phyloP scores from a whole-genome alignment of 2,888 invertebrate species.

The Cecidostiba fungosa region DNA sequence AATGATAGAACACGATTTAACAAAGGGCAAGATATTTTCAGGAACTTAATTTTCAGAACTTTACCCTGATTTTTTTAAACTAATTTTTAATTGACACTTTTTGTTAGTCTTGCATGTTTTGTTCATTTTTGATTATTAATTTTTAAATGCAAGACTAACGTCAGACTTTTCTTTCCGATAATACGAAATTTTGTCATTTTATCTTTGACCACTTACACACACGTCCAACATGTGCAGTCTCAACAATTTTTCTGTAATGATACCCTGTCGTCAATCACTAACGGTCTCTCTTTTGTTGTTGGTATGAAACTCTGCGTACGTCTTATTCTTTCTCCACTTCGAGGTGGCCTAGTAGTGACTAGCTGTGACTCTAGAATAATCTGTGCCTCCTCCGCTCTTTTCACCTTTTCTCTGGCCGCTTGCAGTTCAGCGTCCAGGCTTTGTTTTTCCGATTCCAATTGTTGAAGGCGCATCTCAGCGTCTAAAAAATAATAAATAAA shows the following conservation, averaged over 20 bases:
- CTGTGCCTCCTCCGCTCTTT: slow-evolving; percentile 85
- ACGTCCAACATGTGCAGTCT: slow-evolving; percentile 38
- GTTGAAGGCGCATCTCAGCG: slow-evolving; percentile 86
- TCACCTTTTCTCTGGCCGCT: slow-evolving; percentile 86
- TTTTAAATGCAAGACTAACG: slow-evolving; percentile 51
- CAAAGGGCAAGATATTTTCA: slow-evolving; percentile 64
- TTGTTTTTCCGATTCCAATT: slow-evolving; percentile 87
- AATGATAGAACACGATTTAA: slow-evolving; percentile 34
- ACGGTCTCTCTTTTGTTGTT: slow-evolving; percentile 82
- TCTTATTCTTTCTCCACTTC: slow-evolving; percentile 84
- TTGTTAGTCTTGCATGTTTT: slow-evolving; percentile 35
- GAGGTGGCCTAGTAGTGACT: slow-evolving; percentile 81
- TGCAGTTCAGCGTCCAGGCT: slow-evolving; percentile 87
- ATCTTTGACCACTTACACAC: slow-evolving; percentile 23
- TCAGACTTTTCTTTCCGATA: slow-evolving; percentile 60
- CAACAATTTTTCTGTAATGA: slow-evolving; percentile 69
- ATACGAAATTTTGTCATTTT: slow-evolving; percentile 45
- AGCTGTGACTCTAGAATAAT: slow-evolving; percentile 83
- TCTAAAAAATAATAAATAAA: slow-evolving; percentile 80
- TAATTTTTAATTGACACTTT: slow-evolving; percentile 33
- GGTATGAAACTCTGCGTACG: slow-evolving; percentile 87
- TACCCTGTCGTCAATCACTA: slow-evolving; percentile 66
- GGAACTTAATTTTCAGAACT: slow-evolving; percentile 64
- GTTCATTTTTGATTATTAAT: slow-evolving; percentile 39
- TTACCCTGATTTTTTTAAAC: slow-evolving; percentile 50